Base-by-base conservation (phyloP, 1,140 invertebrate genomes). In the Leptonema lineaticorne region DNA sequence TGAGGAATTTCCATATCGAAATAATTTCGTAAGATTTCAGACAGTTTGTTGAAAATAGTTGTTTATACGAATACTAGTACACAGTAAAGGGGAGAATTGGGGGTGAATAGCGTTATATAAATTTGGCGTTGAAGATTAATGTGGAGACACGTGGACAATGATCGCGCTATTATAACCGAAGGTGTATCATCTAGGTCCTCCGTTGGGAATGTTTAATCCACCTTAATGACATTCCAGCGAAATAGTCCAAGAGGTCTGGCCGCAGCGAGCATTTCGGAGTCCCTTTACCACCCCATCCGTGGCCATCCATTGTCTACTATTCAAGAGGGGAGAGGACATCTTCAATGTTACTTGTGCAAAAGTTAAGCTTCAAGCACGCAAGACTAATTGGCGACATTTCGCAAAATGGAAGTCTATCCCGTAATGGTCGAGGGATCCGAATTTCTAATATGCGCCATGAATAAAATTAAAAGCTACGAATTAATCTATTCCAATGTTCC, bases 181-280 rank as follows among this genome's bases (percentile, higher is more conserved):
- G 69, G 69, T 71, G 69, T 68, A 30, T 64, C 69, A 45, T 62
- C 65, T 41, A 37, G 45, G 62, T 63, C 28, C 50, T 30, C 59
- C 63, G 50, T 27, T n/a, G 26, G 69, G 69, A 68, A 71, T 71
- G 65, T 68, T 64, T 68, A 71, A 68, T 71, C 69, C 69, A 71
- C 69, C 69, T 71, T 71, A 71, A 71, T 71, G 69, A 71, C 69
- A 71, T 71, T 71, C 69, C 69, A 45, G 37, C 64, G 64, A 45
- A 58, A 64, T 64, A 50, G 62, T 50, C 62, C 62, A 64, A 28
- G 64, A 58, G 64, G 30, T 27, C 53, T 64, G 63, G 45, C 37
- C 30, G 63, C n/a, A 64, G 45, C 33, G 63, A 28, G 46, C 24
- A 56, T 48, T 26, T 33, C 41, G 26, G 16, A 22, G 16, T 20